Evolutionary conservation across 2,888 invertebrate genomes (phyloP).

Genomic region (Andrena chrysosceles): DNA sequence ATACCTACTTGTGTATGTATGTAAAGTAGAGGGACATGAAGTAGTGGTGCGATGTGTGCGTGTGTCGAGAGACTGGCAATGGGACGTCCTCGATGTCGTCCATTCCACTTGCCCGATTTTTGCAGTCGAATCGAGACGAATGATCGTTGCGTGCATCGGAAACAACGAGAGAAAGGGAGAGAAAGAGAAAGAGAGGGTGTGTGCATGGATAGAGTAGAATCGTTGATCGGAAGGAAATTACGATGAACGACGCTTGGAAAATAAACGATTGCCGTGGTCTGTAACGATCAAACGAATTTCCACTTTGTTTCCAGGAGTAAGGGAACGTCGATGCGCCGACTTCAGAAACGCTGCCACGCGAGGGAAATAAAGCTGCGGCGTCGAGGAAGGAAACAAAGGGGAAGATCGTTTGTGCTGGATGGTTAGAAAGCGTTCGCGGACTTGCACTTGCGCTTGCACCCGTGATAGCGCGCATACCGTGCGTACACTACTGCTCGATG

Average conservation of each 20-base stretch:
- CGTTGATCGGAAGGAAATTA: background rate
- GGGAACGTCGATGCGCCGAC: background rate
- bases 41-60: conserved; percentile 10
- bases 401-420: background rate
- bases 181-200: background rate
- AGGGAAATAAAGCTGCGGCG: background rate
- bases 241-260: no score
- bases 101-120: conserved; percentile 27
- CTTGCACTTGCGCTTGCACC: background rate
- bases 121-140: conserved; percentile 11
- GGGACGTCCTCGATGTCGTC: background rate
- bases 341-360: background rate
- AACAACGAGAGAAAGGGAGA: conserved; percentile 29
- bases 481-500: background rate
- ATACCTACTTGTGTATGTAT: conserved; percentile 25
- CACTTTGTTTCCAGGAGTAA: background rate
- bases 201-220: background rate
- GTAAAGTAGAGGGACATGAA: conserved; percentile 8
- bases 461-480: no score
- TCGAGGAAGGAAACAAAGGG: no score
- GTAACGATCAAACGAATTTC: conserved; percentile 9
- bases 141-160: background rate
- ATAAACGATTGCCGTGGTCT: background rate
- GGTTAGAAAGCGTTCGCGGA: background rate
- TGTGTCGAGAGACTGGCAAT: background rate